Evolutionary conservation across 2,113 vertebrate genomes (phyloP).

Genomic region (Rhinopomastus cyanomelas): DNA sequence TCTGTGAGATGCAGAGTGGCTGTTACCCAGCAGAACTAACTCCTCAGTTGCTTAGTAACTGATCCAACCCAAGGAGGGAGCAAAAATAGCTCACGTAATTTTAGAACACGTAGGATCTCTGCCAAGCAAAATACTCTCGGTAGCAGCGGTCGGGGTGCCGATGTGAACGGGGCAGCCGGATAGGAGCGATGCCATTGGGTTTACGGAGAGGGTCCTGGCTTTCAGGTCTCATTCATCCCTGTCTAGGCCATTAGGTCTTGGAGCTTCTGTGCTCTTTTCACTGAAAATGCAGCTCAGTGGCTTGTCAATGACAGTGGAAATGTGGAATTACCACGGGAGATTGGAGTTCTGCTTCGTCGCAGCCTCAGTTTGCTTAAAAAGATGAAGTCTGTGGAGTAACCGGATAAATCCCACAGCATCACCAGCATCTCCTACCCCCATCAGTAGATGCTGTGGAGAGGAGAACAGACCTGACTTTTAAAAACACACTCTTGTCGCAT

Average conservation of each 20-base stretch:
- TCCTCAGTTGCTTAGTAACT: conserved; percentile 81
- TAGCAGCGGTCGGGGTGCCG: conserved; percentile 68
- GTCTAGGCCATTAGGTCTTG: background rate
- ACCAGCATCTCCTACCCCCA: conserved; percentile 7
- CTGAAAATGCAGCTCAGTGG: conserved; percentile 26
- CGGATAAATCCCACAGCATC: conserved; percentile 54
- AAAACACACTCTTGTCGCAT: no score
- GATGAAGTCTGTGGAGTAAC: conserved; percentile 43
- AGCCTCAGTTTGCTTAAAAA: conserved; percentile 61
- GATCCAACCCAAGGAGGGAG: conserved; percentile 75
- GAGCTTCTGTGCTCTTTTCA: conserved; percentile 32
- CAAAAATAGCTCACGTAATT: conserved; percentile 81
- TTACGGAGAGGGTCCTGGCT: conserved; percentile 19
- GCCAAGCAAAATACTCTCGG: conserved; percentile 77
- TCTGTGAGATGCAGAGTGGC: conserved; percentile 64
- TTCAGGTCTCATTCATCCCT: conserved; percentile 31
- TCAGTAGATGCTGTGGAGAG: background rate
- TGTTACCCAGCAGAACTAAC: conserved; percentile 79
- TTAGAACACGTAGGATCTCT: conserved; percentile 77
- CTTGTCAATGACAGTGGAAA: conserved; percentile 23
- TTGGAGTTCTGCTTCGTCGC: conserved; percentile 42
- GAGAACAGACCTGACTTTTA: no score
- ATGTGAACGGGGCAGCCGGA: conserved; percentile 65
- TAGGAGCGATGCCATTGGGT: conserved; percentile 30
- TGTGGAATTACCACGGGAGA: no score